Conservation (phyloP, 2,113 vertebrate species). For the Struthio camelus region DNA sequence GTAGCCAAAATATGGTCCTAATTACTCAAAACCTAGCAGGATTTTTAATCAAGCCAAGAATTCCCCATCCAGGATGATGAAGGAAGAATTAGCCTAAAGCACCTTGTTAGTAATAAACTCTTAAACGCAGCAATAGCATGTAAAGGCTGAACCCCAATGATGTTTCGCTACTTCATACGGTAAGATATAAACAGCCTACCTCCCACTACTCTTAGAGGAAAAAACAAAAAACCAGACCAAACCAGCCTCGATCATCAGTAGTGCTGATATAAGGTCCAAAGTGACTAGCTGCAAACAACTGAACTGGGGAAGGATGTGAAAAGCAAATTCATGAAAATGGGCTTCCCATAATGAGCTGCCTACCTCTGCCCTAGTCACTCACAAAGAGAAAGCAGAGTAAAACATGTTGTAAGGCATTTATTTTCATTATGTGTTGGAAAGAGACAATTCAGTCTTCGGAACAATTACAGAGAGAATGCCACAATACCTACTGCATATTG, state of each 20-base stretch:
- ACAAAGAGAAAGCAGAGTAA: slow-evolving; percentile 5
- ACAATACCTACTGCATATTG: slow-evolving; percentile 41
- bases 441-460: slow-evolving; percentile 33
- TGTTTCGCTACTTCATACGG: neutral
- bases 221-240: neutral
- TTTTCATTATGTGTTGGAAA: slow-evolving; percentile 55
- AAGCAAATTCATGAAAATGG: neutral
- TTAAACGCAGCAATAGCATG: neutral
- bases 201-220: neutral
- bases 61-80: neutral
- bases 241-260: neutral
- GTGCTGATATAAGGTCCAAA: neutral
- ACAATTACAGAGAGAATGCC: slow-evolving; percentile 54
- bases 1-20: neutral
- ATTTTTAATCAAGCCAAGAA: neutral
- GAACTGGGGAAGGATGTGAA: neutral
- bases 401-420: slow-evolving; percentile 51
- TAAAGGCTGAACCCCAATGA: neutral
- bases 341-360: neutral
- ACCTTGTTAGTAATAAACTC: neutral
- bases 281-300: neutral
- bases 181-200: neutral
- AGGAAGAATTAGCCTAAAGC: neutral
- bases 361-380: neutral
- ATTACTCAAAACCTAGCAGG: neutral